Percentiles rank a stretch among this genome's conserved stretches.
These are phyloP conservation scores for Microtus montanus DNA, from an alignment of 2,113 vertebrate genomes.

Conservation along the genomic window DNA sequence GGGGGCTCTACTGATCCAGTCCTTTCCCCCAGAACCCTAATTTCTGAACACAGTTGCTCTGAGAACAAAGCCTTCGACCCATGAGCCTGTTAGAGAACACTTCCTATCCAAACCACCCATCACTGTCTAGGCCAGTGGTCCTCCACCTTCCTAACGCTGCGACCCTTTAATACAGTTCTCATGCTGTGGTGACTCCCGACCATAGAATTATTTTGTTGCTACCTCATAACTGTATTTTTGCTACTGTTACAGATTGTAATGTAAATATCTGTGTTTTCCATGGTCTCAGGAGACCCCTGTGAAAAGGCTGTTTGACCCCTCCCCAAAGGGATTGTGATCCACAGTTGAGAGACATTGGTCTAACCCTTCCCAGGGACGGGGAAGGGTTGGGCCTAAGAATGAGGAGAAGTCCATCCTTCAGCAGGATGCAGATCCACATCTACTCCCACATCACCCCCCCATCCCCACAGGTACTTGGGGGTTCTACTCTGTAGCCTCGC, in stretches of 20 bases:
- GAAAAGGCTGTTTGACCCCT: neutral
- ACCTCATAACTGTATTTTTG: neutral
- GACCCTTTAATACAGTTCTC: neutral
- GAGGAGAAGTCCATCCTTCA: rapidly evolving
- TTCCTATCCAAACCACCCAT: neutral
- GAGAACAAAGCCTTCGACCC: neutral
- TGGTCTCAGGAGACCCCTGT: neutral
- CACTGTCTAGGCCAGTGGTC: neutral
- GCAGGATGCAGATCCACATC: neutral
- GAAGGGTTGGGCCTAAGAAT: neutral
- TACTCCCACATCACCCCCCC: neutral
- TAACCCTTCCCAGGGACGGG: neutral
- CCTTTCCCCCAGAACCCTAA: too few relatives aligned
- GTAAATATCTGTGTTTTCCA: neutral
- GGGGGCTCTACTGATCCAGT: neutral
- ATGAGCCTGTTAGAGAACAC: neutral
- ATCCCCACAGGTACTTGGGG: neutral
- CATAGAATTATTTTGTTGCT: neutral
- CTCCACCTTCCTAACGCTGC: neutral
- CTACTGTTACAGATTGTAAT: neutral
- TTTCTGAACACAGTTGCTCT: neutral
- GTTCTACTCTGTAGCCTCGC: neutral
- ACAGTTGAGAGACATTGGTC: neutral
- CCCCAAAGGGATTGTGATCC: neutral
- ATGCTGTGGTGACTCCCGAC: neutral